Percentiles rank a stretch among this genome's conserved stretches.
phyloP scores from a whole-genome alignment of 2,888 invertebrate genomes.

The Gymnocheta viridis region DNA sequence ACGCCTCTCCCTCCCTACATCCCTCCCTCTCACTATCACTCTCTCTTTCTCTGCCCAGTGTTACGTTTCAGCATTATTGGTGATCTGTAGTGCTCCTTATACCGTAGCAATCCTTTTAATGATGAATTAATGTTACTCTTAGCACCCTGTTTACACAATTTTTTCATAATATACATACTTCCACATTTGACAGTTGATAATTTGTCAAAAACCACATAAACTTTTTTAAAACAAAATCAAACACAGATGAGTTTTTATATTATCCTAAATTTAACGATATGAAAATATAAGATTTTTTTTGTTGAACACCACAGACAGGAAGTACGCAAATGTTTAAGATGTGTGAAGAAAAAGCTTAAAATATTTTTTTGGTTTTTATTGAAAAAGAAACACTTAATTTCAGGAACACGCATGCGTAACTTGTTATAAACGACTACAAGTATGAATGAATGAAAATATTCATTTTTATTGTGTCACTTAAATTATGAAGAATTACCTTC shows the following conservation, averaged over 20 bases:
- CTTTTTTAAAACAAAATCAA: constrained; percentile 29
- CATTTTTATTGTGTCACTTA: constrained; percentile 65
- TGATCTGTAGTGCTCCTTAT: too few relatives aligned
- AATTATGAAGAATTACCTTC: constrained; percentile 68
- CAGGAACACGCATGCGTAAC: constrained; percentile 63
- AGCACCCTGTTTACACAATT: constrained; percentile 35
- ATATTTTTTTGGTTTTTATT: constrained; percentile 5
- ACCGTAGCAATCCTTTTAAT: too few relatives aligned
- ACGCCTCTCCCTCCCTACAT: too few relatives aligned
- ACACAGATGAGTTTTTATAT: constrained; percentile 32
- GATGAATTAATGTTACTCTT: neutral
- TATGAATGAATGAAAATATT: constrained; percentile 18
- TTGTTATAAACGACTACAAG: constrained; percentile 18
- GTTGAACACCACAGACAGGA: constrained; percentile 35
- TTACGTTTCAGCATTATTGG: too few relatives aligned
- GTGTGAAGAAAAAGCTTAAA: constrained; percentile 44
- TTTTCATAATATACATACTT: constrained; percentile 40
- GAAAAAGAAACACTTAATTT: constrained; percentile 40
- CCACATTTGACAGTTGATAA: constrained; percentile 78
- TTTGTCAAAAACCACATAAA: constrained; percentile 77
- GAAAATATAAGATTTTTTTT: neutral
- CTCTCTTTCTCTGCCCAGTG: too few relatives aligned
- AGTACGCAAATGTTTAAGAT: constrained; percentile 58
- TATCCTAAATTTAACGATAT: constrained; percentile 3
- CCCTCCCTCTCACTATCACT: too few relatives aligned